Evolutionary conservation across 1,140 invertebrate species (phyloP), one percentile per base, ranked within the genome.

Genomic region (Araneus ventricosus): DNA sequence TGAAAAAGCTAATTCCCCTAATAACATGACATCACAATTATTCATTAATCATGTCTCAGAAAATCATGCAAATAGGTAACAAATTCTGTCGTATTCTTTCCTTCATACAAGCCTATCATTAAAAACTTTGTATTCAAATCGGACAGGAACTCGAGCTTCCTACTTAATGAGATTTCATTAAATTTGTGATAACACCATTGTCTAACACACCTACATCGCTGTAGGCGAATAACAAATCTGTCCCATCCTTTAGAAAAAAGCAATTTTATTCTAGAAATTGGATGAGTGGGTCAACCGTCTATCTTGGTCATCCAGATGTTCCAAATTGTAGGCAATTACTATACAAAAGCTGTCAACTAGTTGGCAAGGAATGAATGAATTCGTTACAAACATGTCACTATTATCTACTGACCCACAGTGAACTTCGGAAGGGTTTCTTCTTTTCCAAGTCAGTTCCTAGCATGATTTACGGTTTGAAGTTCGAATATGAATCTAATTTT

Each of bases 291-390:
- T 45, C 86, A 88, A 22, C 17, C 30, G 85, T 41, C n/a, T 6
- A 86, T 70, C 86, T 61, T 88, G 86, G 86, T 88, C 61, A 70
- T 88, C 17, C 34, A 7, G 34, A 88, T 88, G 86, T 88, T 88
- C 86, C 34, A 7, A 30, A n/a, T 24, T 37, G 61, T 3, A 41
- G 34, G 34, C 34, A 70, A 37, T 75, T 37, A 75, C 34, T 14
- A 30, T 4, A 34, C 17, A 37, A 63, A 75, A 75, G 8, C 82
- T 61, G 84, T 86, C 84, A 39, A 59, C n/a, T 86, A 27, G 57
- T 22, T 86, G 84, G 7, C 41, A 27, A 84, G 39, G 39, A 27
- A 27, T n/a, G 41, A 52, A 27, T n/a, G 41, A 52, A 82, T 82
- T 7, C 80, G 2, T 27, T 37, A 17, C 52, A 34, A 52, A 86